Evolutionary conservation across 2,888 invertebrate genomes (phyloP).

Genomic region (Lumbricus terrestris): DNA sequence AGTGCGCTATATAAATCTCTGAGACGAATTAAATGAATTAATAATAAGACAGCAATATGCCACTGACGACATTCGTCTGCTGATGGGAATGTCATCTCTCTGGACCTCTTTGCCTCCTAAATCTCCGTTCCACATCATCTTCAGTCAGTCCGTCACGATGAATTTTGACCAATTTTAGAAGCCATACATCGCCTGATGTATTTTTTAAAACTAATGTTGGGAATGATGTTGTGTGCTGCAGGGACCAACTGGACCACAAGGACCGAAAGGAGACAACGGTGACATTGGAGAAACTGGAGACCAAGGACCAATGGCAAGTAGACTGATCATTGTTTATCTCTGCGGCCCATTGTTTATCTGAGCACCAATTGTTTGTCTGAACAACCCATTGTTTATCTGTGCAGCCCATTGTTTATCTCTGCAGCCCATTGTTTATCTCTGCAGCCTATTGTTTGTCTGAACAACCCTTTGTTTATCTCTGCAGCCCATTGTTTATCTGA

Average conservation of each 20-base stretch:
- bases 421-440: too few relatives aligned
- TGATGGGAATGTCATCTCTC: too few relatives aligned
- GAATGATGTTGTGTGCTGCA: constrained; percentile 9
- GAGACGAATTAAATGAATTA: too few relatives aligned
- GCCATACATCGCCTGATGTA: neutral
- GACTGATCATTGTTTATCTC: too few relatives aligned
- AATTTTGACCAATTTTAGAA: neutral
- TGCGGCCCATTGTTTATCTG: too few relatives aligned
- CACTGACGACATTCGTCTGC: neutral
- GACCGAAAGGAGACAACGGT: constrained; percentile 45
- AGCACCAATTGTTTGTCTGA: neutral
- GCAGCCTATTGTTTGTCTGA: too few relatives aligned
- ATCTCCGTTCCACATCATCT: neutral
- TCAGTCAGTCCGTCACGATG: neutral
- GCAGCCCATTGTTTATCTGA: too few relatives aligned
- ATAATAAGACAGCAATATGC: too few relatives aligned
- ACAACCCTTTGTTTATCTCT: too few relatives aligned
- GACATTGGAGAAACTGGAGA: constrained; percentile 27
- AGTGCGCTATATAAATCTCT: too few relatives aligned
- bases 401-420: too few relatives aligned
- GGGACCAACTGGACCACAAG: constrained; percentile 45
- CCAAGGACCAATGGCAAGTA: constrained; percentile 33
- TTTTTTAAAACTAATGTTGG: too few relatives aligned
- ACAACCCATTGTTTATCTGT: neutral
- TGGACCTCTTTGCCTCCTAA: neutral